These are phyloP conservation scores for Tor tambroides DNA, from an alignment of 2,113 vertebrate species.

Conservation along the genomic window DNA sequence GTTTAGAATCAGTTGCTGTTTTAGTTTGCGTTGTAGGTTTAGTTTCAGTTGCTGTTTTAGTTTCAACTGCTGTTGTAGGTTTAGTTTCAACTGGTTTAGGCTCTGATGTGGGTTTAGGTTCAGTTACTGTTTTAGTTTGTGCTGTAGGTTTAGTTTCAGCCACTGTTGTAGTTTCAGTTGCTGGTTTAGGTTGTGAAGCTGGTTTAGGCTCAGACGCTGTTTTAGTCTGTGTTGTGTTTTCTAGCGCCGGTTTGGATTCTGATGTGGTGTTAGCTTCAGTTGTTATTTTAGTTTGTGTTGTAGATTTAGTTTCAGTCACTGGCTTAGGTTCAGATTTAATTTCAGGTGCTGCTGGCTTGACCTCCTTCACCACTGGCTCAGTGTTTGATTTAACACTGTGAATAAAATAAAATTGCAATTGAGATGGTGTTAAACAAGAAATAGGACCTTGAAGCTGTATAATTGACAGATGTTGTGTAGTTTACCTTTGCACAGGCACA, in stretches of 20 bases:
- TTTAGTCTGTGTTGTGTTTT: not conserved
- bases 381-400: constrained; percentile 40
- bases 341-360: not conserved
- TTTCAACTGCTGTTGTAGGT: too few species aligned
- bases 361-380: constrained; percentile 7
- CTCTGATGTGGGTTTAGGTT: too few species aligned
- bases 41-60: too few species aligned
- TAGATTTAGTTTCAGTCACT: constrained; percentile 4
- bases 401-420: constrained; percentile 10
- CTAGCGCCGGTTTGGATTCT: not conserved
- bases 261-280: not conserved
- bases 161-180: not conserved
- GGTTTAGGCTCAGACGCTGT: not conserved
- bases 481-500: constrained; percentile 46
- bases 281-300: constrained; percentile 11
- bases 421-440: not conserved
- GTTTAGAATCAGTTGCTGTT: not conserved
- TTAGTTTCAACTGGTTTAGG: too few species aligned
- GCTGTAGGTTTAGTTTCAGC: not conserved
- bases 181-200: not conserved
- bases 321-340: not conserved
- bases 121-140: not conserved
- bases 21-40: too few species aligned
- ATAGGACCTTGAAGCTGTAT: not conserved
- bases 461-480: not conserved